Percentiles rank a stretch among this genome's conserved stretches.
phyloP scores from a whole-genome alignment of 2,113 vertebrate genomes.

The Phaethornis superciliosus region DNA sequence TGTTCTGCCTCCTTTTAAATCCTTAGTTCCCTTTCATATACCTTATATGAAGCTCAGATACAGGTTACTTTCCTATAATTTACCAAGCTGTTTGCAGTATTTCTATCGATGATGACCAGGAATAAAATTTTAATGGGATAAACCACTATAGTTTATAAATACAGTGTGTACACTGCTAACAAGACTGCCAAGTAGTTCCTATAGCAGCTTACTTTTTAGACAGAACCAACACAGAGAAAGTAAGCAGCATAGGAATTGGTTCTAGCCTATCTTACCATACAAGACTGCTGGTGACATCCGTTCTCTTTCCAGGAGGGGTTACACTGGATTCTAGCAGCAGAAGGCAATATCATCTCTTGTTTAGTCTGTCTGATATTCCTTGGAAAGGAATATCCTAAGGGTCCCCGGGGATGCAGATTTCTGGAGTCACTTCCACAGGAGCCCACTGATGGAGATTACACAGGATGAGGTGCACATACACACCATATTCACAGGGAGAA shows the following conservation, averaged over 20 bases:
- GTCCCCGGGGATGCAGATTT: background rate
- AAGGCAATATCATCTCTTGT: background rate
- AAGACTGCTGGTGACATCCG: accelerated
- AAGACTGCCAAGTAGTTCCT: background rate
- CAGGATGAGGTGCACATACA: background rate
- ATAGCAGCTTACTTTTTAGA: background rate
- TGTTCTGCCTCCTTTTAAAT: background rate
- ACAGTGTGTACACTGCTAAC: background rate
- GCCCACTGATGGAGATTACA: background rate
- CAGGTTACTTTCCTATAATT: background rate
- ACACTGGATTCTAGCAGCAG: background rate
- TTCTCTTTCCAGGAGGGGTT: background rate
- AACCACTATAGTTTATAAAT: background rate
- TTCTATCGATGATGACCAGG: background rate
- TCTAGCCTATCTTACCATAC: background rate
- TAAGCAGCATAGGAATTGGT: background rate
- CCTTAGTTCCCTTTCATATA: background rate
- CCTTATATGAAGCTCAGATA: background rate
- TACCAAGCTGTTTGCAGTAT: background rate
- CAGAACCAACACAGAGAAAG: background rate
- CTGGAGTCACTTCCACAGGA: background rate
- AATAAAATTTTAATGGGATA: background rate
- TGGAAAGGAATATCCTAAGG: background rate
- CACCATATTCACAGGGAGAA: background rate
- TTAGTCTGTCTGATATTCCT: background rate